A percentile compares a stretch with the other conserved stretches of the same genome.
phyloP scores from a whole-genome alignment of 1,140 invertebrate species.

The Drosophila rufa region DNA sequence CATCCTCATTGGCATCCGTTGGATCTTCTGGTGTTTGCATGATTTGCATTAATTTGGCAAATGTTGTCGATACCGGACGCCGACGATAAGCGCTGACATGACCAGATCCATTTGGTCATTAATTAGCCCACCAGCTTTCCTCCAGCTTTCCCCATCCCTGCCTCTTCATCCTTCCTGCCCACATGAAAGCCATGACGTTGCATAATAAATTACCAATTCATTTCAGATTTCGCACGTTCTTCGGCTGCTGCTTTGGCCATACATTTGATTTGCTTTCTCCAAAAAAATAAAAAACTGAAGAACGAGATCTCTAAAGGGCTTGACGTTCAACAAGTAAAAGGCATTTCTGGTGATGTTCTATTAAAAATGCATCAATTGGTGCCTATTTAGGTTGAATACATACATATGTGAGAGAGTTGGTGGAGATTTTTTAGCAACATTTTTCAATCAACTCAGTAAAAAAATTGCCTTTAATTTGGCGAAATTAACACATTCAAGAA shows the following conservation, averaged over 20 bases:
- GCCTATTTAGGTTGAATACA: not conserved
- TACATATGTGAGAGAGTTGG: not conserved
- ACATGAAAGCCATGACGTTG: slow-evolving; percentile 65
- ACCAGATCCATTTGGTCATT: slow-evolving; percentile 75
- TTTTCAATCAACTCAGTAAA: not conserved
- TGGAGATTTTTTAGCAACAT: not conserved
- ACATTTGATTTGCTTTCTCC: slow-evolving; percentile 49
- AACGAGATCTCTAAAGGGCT: not conserved
- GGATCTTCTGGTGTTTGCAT: slow-evolving; percentile 72
- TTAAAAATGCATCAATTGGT: slow-evolving; percentile 34
- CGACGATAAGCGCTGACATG: slow-evolving; percentile 78
- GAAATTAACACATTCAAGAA: not conserved
- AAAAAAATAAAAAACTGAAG: slow-evolving; percentile 6
- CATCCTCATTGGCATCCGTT: slow-evolving; percentile 32
- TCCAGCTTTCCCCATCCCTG: not conserved
- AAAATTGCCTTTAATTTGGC: not conserved
- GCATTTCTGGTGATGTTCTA: slow-evolving; percentile 26
- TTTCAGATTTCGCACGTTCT: slow-evolving; percentile 65
- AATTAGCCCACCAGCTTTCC: slow-evolving; percentile 72
- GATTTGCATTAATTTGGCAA: slow-evolving; percentile 83
- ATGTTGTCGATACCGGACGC: slow-evolving; percentile 78
- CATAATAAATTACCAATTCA: slow-evolving; percentile 82
- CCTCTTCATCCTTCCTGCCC: not conserved
- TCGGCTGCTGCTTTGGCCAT: slow-evolving; percentile 27
- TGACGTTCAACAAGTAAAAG: slow-evolving; percentile 43